Percentiles rank a stretch among this genome's conserved stretches.
Evolutionary conservation across 2,797 vertebrate genomes (phyloP).

Genomic region (Premnoplex brunnescens): DNA sequence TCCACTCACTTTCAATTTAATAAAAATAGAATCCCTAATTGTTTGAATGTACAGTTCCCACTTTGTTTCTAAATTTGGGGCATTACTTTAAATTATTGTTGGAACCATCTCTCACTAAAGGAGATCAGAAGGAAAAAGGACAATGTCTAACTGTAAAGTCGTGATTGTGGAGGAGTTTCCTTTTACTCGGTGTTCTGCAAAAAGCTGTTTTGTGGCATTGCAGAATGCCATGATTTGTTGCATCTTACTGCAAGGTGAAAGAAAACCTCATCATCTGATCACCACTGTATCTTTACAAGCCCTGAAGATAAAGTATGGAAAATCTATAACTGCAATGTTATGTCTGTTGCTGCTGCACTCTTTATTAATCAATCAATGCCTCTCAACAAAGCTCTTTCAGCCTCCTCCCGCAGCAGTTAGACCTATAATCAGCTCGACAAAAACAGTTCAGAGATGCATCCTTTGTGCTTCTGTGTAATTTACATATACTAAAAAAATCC

Average conservation of each 20-base stretch:
- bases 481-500: constrained; percentile 54
- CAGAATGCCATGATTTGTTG: constrained; percentile 23
- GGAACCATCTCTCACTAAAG: constrained; percentile 40
- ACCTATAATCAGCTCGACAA: constrained; percentile 58
- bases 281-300: constrained; percentile 30
- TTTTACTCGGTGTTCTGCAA: not conserved
- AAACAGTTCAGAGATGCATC: constrained; percentile 58
- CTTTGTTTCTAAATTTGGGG: constrained; percentile 65
- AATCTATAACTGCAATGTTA: constrained; percentile 68
- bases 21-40: constrained; percentile 63
- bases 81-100: constrained; percentile 46
- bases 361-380: constrained; percentile 62
- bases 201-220: not conserved
- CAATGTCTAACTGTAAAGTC: constrained; percentile 37
- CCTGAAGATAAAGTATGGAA: constrained; percentile 65
- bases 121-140: constrained; percentile 24
- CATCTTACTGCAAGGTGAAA: constrained; percentile 21
- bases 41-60: constrained; percentile 66
- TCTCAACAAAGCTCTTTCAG: constrained; percentile 64
- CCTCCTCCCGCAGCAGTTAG: constrained; percentile 49
- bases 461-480: constrained; percentile 45
- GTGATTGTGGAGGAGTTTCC: constrained; percentile 48
- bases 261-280: constrained; percentile 54
- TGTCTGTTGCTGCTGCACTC: constrained; percentile 56
- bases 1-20: constrained; percentile 54